These are phyloP conservation scores for Lichenostomus cassidix DNA, from an alignment of 2,113 vertebrate species.

Conservation along the genomic window DNA sequence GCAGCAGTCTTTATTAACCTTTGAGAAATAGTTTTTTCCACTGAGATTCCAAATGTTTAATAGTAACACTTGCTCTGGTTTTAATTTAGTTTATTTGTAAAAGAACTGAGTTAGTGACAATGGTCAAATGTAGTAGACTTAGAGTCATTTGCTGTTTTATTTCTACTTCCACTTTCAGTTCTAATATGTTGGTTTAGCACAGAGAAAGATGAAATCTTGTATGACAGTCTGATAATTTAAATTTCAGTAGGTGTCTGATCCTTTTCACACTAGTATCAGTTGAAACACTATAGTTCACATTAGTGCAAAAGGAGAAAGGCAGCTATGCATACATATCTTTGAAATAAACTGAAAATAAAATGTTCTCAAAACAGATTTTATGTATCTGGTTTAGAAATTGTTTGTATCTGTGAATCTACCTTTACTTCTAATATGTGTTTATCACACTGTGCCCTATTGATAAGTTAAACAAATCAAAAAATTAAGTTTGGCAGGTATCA, in stretches of 20 bases:
- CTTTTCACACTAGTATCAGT: not conserved
- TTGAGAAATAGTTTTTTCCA: not conserved
- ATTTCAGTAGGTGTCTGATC: not conserved
- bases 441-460: fast-evolving
- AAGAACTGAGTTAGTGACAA: not conserved
- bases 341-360: not conserved
- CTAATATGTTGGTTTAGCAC: not conserved
- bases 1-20: conserved; percentile 17
- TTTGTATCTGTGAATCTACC: not conserved
- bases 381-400: not conserved
- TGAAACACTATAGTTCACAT: not conserved
- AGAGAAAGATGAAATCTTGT: not conserved
- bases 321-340: not conserved
- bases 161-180: not conserved
- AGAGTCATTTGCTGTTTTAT: not conserved
- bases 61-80: not conserved
- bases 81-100: not conserved
- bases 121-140: not conserved
- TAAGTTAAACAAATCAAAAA: not conserved
- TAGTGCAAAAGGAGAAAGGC: not conserved
- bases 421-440: not conserved
- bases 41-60: not conserved
- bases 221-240: not conserved
- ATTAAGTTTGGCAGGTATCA: not conserved
- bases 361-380: not conserved